Conservation (phyloP, 2,888 invertebrate species). For the Noctua comes region DNA sequence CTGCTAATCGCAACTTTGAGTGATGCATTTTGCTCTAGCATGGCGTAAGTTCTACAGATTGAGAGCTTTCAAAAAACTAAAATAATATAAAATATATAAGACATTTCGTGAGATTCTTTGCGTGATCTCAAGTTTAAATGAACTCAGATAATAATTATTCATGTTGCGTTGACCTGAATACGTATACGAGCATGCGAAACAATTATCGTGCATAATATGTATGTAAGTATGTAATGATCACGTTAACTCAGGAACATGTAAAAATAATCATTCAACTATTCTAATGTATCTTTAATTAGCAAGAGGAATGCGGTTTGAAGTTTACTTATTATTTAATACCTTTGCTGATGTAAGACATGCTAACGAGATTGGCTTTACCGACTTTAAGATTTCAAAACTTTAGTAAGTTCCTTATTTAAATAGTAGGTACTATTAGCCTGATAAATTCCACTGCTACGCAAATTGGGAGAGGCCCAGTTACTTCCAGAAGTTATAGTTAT, state of each 20-base stretch:
- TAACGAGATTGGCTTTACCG: conserved; percentile 1
- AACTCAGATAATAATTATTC: conserved; percentile 14
- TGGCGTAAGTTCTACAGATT: not conserved
- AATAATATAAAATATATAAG: not conserved
- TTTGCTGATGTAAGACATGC: conserved; percentile 20
- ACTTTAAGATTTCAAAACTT: not conserved
- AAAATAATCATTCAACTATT: conserved; percentile 34
- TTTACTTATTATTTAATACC: conserved; percentile 50
- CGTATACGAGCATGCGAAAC: conserved; percentile 15
- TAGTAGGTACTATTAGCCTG: not conserved
- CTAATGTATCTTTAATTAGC: conserved; percentile 47
- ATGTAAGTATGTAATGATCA: conserved; percentile 29
- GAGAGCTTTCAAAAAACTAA: not conserved
- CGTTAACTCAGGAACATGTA: conserved; percentile 14
- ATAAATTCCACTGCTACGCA: not conserved
- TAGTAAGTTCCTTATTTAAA: not conserved
- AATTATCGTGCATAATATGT: conserved; percentile 23
- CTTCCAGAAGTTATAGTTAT: not conserved
- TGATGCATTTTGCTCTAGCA: not conserved
- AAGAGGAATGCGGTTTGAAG: conserved; percentile 37
- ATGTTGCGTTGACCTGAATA: conserved; percentile 31
- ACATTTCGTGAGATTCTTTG: conserved; percentile 16
- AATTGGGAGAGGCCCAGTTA: not conserved
- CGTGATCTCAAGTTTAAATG: conserved; percentile 5
- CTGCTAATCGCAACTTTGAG: not conserved